Conservation (phyloP, 2,888 invertebrate genomes). For the Spodoptera exigua region DNA sequence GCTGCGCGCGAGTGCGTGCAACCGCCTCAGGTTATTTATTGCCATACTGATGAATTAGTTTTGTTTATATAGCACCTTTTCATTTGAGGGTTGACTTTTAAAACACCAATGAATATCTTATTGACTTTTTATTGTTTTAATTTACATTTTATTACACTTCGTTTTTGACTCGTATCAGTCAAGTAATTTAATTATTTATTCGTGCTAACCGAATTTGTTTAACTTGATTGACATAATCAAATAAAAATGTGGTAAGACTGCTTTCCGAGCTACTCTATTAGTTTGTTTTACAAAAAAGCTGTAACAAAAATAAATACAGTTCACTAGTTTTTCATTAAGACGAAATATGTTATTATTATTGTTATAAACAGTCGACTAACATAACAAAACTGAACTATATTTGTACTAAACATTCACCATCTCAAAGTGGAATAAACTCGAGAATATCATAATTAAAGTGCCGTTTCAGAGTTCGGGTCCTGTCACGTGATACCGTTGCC, state of each 20-base stretch:
- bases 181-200: constrained; percentile 53
- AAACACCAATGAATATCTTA: constrained; percentile 81
- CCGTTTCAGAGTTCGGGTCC: constrained; percentile 82
- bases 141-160: constrained; percentile 67
- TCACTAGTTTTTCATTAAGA: no score
- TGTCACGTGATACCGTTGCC: constrained; percentile 88
- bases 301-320: no score
- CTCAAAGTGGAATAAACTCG: constrained; percentile 68
- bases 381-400: constrained; percentile 51
- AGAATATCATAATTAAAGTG: constrained; percentile 88
- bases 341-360: no score
- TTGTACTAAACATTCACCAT: constrained; percentile 54
- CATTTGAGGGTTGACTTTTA: constrained; percentile 75
- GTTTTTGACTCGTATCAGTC: constrained; percentile 44
- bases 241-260: neutral
- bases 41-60: constrained; percentile 78
- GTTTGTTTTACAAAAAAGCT: no score
- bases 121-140: constrained; percentile 68
- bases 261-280: neutral
- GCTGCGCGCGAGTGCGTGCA: constrained; percentile 86
- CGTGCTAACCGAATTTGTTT: constrained; percentile 17
- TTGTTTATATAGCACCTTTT: constrained; percentile 77
- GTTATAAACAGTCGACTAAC: constrained; percentile 27
- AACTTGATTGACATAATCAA: constrained; percentile 22
- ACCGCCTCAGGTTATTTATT: constrained; percentile 82